Base-by-base conservation (phyloP, 2,888 invertebrate genomes). In the Campoplex nolae region DNA sequence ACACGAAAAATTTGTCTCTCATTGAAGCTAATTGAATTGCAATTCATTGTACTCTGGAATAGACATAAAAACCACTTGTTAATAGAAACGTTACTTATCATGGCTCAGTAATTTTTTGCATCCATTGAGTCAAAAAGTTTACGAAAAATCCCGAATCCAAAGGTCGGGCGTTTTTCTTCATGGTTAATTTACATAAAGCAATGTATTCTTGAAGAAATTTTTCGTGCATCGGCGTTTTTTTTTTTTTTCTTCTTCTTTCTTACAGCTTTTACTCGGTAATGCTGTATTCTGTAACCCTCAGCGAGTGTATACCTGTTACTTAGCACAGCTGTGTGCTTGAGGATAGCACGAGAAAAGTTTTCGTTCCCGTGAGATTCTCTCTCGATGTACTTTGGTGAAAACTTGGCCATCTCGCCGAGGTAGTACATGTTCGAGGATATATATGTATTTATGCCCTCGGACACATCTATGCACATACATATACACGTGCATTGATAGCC, bases 331-430 rank as follows among this genome's bases (percentile, higher is more conserved):
- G 32, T 75, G 48, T n/a, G 54, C 62, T 75, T 32, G 77, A 77
- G 42, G 45, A 67, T 58, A 70, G 78, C n/a, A 67, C 51, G 58
- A 68, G 71, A 81, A 83, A 86, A 81, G 73, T 86, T 86, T 86
- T 78, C 78, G n/a, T 62, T 35, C 54, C 48, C 54, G 38, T 38
- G 78, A 68, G 73, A 74, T 70, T 81, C 65, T 28, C 42, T 74
- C 78, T 32, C 62, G 81, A 73, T 74, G 84, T 80, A 76, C 83
- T 82, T 78, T 54, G 70, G 58, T 58, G 74, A 78, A 84, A 84
- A 82, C 81, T 84, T 84, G 77, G 77, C 78, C 77, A 78, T 84
- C 81, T 84, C 76, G 56, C 45, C 74, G 62, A 73, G 74, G 45
- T 42, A 80, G 45, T 42, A 80, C 62, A 4, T 48, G 42, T 71